Evolutionary conservation across 1,140 invertebrate species (phyloP).

Genomic region (Lordiphosa mommai): DNA sequence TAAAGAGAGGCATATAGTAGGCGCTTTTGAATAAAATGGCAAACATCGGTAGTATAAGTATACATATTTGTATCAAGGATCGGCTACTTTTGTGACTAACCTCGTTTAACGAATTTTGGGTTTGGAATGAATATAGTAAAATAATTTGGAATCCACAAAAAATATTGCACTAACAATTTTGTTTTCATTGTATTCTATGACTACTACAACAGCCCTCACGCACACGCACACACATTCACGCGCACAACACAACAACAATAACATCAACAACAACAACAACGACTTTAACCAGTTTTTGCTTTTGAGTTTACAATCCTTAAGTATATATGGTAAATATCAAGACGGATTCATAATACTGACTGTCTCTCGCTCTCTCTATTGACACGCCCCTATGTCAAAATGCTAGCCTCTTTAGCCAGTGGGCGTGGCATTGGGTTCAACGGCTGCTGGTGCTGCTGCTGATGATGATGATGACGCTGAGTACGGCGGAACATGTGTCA

Average conservation of each 20-base stretch:
- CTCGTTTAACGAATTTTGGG: too few species aligned
- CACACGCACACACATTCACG: constrained; percentile 29
- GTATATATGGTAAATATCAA: constrained; percentile 57
- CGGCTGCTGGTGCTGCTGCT: constrained; percentile 17
- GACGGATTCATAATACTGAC: constrained; percentile 77
- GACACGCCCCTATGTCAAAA: constrained; percentile 44
- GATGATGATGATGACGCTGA: constrained; percentile 8
- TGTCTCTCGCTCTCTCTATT: constrained; percentile 3
- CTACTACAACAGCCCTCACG: constrained; percentile 32
- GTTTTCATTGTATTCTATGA: background rate
- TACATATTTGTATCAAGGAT: too few species aligned
- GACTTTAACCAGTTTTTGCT: constrained; percentile 15
- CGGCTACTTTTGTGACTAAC: too few species aligned
- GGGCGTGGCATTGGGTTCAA: constrained; percentile 16
- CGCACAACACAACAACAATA: constrained; percentile 33
- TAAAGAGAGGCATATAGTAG: too few species aligned
- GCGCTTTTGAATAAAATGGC: too few species aligned
- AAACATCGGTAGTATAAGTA: too few species aligned
- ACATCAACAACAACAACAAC: constrained; percentile 32
- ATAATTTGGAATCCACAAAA: too few species aligned
- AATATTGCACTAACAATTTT: constrained; percentile 38
- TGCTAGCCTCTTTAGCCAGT: constrained; percentile 38
- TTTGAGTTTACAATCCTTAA: constrained; percentile 17
- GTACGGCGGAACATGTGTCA: constrained; percentile 54
- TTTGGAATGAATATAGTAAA: too few species aligned